These are phyloP conservation scores for Pagrus major DNA, from an alignment of 2,113 vertebrate genomes.

Conservation along the genomic window DNA sequence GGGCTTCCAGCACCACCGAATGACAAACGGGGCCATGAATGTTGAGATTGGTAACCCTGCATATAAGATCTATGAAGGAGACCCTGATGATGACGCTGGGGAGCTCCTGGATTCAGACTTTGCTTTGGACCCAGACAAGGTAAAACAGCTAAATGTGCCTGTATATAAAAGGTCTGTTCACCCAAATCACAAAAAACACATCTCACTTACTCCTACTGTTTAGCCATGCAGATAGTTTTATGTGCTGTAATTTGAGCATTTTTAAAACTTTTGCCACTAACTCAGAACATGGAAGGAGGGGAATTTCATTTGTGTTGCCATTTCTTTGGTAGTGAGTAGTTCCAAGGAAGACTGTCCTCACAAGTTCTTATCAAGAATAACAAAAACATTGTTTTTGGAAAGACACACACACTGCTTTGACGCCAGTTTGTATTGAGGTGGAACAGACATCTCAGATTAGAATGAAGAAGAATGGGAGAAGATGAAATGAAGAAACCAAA, in stretches of 20 bases:
- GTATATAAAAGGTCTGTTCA: not conserved
- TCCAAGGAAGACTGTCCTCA: not conserved
- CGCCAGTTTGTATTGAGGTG: not conserved
- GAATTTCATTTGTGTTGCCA: not conserved
- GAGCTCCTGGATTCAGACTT: conserved; percentile 96
- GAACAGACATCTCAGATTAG: not conserved
- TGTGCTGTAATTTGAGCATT: not conserved
- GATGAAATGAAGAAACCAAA: too few relatives aligned
- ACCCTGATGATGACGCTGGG: conserved; percentile 93
- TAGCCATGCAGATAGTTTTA: not conserved
- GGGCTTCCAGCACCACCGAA: conserved; percentile 97
- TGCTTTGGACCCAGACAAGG: conserved; percentile 95
- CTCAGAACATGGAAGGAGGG: not conserved
- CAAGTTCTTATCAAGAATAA: not conserved
- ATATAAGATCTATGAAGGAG: conserved; percentile 98
- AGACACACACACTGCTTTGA: not conserved
- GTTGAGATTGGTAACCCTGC: conserved; percentile 98
- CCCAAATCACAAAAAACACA: not conserved
- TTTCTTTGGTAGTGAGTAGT: not conserved
- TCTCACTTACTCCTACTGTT: not conserved
- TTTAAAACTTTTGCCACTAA: not conserved
- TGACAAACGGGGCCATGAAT: conserved; percentile 98
- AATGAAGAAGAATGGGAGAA: too few relatives aligned
- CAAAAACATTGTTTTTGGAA: not conserved
- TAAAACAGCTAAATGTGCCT: conserved; percentile 49